These are phyloP conservation scores for Drosophila cognata DNA, from an alignment of 2,888 invertebrate species.

Conservation along the genomic window DNA sequence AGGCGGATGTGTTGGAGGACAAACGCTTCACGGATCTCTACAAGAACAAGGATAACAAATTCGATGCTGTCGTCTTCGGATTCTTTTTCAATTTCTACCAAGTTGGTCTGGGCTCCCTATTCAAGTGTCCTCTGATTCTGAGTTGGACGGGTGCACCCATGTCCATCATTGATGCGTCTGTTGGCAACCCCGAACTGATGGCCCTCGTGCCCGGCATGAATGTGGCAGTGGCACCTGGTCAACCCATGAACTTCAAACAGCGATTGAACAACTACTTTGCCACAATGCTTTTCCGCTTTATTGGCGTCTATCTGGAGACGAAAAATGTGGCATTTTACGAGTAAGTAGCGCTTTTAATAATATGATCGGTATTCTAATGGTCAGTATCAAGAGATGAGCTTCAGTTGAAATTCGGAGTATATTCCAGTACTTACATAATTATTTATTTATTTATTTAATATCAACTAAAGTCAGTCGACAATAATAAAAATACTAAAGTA, in stretches of 20 bases:
- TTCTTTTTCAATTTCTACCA: constrained; percentile 81
- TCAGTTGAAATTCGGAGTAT: no score
- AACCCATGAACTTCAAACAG: constrained; percentile 62
- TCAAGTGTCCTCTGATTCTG: constrained; percentile 78
- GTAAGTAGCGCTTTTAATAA: constrained; percentile 48
- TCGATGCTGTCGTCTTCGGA: constrained; percentile 82
- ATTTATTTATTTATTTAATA: no score
- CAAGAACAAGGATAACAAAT: constrained; percentile 77
- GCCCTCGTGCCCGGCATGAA: constrained; percentile 73
- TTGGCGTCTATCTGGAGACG: constrained; percentile 28
- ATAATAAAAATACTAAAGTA: not conserved
- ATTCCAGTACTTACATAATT: no score
- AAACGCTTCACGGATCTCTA: constrained; percentile 76
- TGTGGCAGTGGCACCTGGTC: constrained; percentile 38
- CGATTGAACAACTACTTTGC: constrained; percentile 65
- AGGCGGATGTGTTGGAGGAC: constrained; percentile 74
- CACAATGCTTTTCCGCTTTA: constrained; percentile 24
- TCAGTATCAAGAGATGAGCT: not conserved
- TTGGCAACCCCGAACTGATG: constrained; percentile 79
- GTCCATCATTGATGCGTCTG: constrained; percentile 52
- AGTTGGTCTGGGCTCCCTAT: constrained; percentile 74
- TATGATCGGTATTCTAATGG: not conserved
- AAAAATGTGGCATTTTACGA: constrained; percentile 55
- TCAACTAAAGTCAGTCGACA: not conserved
- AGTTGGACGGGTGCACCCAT: constrained; percentile 70